A percentile compares a stretch with the other conserved stretches of the same genome.
Conservation (phyloP, 2,797 vertebrate species). For the Tiaroga cobitis region DNA sequence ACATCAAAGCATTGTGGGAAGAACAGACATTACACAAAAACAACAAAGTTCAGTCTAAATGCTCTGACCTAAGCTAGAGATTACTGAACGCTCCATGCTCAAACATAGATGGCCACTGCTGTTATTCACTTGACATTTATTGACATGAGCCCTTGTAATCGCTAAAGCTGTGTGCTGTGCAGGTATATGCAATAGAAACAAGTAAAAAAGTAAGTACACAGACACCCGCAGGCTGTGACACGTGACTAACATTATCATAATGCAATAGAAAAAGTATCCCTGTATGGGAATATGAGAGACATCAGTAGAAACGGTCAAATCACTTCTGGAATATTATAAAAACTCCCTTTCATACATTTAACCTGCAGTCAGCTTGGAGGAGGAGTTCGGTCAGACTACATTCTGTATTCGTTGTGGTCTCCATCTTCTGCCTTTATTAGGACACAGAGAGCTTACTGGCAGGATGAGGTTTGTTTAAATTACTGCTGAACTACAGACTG, state of each 20-base stretch:
- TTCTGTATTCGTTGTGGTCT: constrained; percentile 16
- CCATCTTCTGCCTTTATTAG: constrained; percentile 59
- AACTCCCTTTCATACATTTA: not conserved
- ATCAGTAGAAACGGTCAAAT: not conserved
- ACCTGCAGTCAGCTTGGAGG: not conserved
- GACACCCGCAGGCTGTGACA: not conserved
- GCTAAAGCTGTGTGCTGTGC: constrained; percentile 15
- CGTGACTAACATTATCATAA: not conserved
- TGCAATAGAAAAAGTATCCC: not conserved
- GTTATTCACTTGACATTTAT: constrained; percentile 27
- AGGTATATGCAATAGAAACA: constrained; percentile 8
- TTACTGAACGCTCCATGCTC: not conserved
- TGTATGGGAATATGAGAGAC: not conserved
- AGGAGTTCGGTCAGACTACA: constrained; percentile 12
- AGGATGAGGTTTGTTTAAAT: constrained; percentile 45
- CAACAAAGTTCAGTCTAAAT: constrained; percentile 28
- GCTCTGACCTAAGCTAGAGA: constrained; percentile 6
- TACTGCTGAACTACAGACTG: constrained; percentile 27
- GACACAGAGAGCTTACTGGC: constrained; percentile 41
- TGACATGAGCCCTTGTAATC: constrained; percentile 11
- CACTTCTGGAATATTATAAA: not conserved
- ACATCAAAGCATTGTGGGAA: constrained; percentile 49
- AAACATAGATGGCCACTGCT: not conserved
- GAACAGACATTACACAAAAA: constrained; percentile 7
- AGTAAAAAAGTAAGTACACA: not conserved